Evolutionary conservation across 2,888 invertebrate genomes (phyloP), one percentile per base, ranked within the genome.

Genomic region (Calephelis perditalis): DNA sequence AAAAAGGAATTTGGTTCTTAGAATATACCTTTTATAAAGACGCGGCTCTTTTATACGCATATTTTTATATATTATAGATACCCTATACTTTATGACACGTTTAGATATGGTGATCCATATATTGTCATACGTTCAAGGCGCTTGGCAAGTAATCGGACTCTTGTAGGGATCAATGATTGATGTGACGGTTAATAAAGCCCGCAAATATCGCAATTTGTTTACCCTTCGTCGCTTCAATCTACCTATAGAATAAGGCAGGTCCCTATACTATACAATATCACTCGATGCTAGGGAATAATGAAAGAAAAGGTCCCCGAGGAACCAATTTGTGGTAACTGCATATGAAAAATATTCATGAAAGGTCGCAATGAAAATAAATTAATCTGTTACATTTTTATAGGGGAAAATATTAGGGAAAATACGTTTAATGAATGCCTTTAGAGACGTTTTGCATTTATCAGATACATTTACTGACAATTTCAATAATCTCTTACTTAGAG

Each of bases 131-230:
- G 15, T 44, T 26, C 37, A 56, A 66, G 63, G 65, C 59, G 64
- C 62, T 64, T 63, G 60, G 59, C 59, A 73, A 71, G 82, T 79
- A 82, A 82, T 81, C 76, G 77, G 77, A 81, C 76, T 81, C 81
- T 80, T 76, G 74, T 74, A 78, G 83, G 83, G 85, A 75, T 77
- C 78, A 78, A 85, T 88, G 89, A 89, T 89, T 84, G 87, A 89
- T 89, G 87, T 82, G 88, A 86, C 86, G 83, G 80, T 83, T 87
- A 88, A 87, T 89, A 88, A 88, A 83, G 78, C 79, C 77, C 80
- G 77, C 84, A 86, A 88, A 87, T 81, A 84, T 84, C 84, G 86
- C 88, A 88, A 90, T 89, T 89, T 90, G 89, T 88, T 88, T 88
- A 84, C 87, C 85, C 54, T 40, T 59, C 55, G 46, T 46, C 56